Evolutionary conservation across 2,797 vertebrate species (phyloP).

Genomic region (Epinephelus malabaricus): DNA sequence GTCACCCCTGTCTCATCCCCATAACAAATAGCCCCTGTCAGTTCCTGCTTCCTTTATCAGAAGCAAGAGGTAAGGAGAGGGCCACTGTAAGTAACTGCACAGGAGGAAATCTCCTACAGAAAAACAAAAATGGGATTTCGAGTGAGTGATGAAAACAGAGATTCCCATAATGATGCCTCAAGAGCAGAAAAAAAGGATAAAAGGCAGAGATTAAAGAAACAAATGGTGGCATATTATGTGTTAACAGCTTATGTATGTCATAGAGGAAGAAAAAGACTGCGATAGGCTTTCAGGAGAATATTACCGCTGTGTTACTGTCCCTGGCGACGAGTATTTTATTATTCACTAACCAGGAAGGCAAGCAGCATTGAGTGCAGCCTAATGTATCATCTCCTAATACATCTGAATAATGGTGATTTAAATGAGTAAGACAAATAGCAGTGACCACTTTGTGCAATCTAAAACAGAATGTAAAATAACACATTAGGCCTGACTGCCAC

Average conservation of each 20-base stretch:
- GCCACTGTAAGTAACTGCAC: slow-evolving; percentile 73
- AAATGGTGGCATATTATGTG: slow-evolving; percentile 77
- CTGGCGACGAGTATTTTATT: slow-evolving; percentile 73
- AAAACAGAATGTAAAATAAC: slow-evolving; percentile 94
- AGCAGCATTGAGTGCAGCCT: slow-evolving; percentile 67
- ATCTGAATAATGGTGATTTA: slow-evolving; percentile 84
- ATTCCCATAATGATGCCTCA: slow-evolving; percentile 78
- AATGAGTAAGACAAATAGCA: slow-evolving; percentile 92
- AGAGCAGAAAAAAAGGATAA: slow-evolving; percentile 75
- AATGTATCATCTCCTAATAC: slow-evolving; percentile 81
- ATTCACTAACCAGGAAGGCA: slow-evolving; percentile 75
- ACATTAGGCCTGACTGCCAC: slow-evolving; percentile 94
- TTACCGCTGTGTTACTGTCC: slow-evolving; percentile 69
- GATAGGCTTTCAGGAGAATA: slow-evolving; percentile 72
- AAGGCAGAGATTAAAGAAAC: slow-evolving; percentile 79
- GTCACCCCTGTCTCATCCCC: slow-evolving; percentile 85
- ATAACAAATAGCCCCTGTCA: slow-evolving; percentile 88
- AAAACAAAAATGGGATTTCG: slow-evolving; percentile 72
- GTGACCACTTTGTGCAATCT: slow-evolving; percentile 93
- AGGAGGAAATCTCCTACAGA: slow-evolving; percentile 63
- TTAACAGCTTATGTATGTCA: slow-evolving; percentile 81
- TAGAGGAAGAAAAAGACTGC: slow-evolving; percentile 59
- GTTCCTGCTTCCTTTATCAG: slow-evolving; percentile 92
- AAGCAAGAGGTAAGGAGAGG: slow-evolving; percentile 89
- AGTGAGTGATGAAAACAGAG: slow-evolving; percentile 80